phyloP scores from a whole-genome alignment of 1,140 invertebrate species.

The Triops longicaudatus region DNA sequence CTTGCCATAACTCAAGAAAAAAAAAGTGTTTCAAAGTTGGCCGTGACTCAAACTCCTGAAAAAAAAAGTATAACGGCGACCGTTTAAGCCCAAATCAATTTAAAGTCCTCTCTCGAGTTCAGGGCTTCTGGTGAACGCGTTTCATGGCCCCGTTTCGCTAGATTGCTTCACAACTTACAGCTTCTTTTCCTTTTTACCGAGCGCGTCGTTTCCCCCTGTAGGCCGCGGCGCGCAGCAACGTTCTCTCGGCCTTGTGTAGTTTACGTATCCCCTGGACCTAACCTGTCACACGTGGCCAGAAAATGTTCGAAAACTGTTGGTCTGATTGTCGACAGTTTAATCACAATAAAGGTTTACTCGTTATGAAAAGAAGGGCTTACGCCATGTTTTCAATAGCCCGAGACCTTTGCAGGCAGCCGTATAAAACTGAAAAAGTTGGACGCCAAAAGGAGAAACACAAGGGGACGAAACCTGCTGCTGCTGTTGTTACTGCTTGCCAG shows the following conservation, averaged over 20 bases:
- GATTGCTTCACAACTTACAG: no score
- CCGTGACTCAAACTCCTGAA: background rate
- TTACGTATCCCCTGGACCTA: no score
- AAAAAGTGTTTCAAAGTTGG: background rate
- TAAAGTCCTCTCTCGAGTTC: background rate
- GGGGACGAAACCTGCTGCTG: conserved; percentile 13
- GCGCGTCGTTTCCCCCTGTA: no score
- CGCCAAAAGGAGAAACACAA: background rate
- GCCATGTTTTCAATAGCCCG: background rate
- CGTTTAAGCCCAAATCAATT: conserved; percentile 1
- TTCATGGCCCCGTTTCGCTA: background rate
- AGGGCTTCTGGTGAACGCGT: background rate
- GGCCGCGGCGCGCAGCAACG: no score
- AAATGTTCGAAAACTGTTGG: background rate
- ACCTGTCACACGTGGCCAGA: no score
- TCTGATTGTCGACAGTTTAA: background rate
- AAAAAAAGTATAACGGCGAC: background rate
- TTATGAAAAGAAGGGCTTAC: background rate
- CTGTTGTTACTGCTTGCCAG: conserved; percentile 6
- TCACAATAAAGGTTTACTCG: background rate
- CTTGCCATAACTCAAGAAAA: background rate
- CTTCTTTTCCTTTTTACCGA: no score
- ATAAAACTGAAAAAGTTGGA: background rate
- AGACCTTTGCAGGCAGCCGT: background rate
- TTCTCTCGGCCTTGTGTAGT: no score